phyloP scores from a whole-genome alignment of 2,113 vertebrate genomes.

The Fulica atra region DNA sequence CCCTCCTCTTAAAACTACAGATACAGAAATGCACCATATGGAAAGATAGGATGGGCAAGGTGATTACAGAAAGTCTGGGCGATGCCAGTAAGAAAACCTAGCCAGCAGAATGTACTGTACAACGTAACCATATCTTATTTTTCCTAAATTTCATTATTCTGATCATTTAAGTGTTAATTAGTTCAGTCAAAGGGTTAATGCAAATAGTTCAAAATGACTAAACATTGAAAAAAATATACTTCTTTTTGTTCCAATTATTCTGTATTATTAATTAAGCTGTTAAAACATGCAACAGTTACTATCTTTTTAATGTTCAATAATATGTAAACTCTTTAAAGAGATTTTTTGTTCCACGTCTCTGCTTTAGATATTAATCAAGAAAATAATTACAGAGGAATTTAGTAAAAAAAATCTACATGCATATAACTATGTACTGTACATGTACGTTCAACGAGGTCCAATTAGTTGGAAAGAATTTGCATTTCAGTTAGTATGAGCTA shows the following conservation, averaged over 20 bases:
- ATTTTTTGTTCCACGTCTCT: slow-evolving; percentile 56
- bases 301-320: slow-evolving; percentile 69
- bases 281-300: slow-evolving; percentile 58
- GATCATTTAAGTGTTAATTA: background rate
- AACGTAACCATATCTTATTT: background rate
- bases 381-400: slow-evolving; percentile 74
- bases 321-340: slow-evolving; percentile 65
- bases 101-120: background rate
- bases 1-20: background rate
- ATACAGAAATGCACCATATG: background rate
- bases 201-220: slow-evolving; percentile 42
- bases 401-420: slow-evolving; percentile 72
- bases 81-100: background rate
- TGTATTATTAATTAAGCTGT: slow-evolving; percentile 58
- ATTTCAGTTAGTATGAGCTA: slow-evolving; percentile 81
- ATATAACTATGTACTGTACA: slow-evolving; percentile 72
- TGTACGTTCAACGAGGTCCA: slow-evolving; percentile 77
- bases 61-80: slow-evolving; percentile 11
- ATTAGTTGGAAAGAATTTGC: slow-evolving; percentile 81
- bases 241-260: slow-evolving; percentile 60
- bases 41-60: background rate
- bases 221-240: slow-evolving; percentile 32
- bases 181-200: slow-evolving; percentile 47
- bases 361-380: slow-evolving; percentile 73
- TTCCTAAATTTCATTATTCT: background rate